Conservation (phyloP, 2,113 vertebrate species). For the Cavia porcellus region DNA sequence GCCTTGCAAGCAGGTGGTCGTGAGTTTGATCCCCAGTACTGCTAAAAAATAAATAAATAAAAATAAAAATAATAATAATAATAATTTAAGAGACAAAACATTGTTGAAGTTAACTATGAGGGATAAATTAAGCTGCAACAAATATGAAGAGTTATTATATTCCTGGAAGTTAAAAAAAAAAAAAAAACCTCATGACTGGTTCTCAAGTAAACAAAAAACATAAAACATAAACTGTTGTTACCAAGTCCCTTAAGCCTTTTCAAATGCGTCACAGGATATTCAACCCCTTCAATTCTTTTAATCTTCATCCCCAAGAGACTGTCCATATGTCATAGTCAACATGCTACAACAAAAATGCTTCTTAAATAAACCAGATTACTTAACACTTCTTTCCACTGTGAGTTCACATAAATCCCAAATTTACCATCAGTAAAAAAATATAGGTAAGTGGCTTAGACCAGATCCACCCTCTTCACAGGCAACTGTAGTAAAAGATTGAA, state of each 20-base stretch:
- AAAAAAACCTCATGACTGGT: neutral
- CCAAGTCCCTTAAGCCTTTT: constrained; percentile 67
- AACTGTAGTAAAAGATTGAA: neutral
- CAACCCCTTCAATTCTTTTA: constrained; percentile 18
- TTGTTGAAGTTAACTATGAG: neutral
- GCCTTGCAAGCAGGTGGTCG: too few species aligned
- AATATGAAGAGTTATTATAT: neutral
- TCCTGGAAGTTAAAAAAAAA: neutral
- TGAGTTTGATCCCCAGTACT: too few species aligned
- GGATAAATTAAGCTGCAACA: neutral
- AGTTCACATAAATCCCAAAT: neutral
- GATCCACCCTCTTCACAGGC: neutral
- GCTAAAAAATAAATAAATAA: too few species aligned
- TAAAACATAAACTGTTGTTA: constrained; percentile 1
- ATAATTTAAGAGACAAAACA: neutral
- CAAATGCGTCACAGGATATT: constrained; percentile 66
- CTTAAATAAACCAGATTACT: neutral
- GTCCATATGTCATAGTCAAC: neutral
- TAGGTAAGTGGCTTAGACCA: neutral
- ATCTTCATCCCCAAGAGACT: constrained; percentile 35
- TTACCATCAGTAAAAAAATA: constrained; percentile 30
- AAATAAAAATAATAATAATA: too few species aligned
- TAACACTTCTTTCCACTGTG: neutral
- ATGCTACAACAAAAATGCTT: neutral
- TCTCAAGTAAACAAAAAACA: constrained; percentile 50